These are phyloP conservation scores for Pammene aurita DNA, from an alignment of 2,888 invertebrate species.

Conservation along the genomic window DNA sequence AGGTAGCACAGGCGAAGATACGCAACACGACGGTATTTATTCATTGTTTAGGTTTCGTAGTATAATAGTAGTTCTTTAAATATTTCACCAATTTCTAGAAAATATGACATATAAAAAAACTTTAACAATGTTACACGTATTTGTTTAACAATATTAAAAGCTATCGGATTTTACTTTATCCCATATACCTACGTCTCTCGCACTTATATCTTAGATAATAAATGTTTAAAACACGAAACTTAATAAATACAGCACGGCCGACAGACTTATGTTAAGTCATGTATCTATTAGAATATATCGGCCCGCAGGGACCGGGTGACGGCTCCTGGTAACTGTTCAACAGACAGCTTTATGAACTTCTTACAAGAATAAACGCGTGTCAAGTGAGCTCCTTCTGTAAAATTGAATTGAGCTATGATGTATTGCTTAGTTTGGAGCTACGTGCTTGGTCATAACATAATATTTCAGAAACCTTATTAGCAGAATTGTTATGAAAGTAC, in stretches of 20 bases:
- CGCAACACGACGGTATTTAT: no score
- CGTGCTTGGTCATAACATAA: constrained; percentile 24
- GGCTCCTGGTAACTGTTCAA: constrained; percentile 22
- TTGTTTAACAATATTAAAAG: no score
- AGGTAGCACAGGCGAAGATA: no score
- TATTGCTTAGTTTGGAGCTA: constrained; percentile 13
- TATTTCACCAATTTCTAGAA: no score
- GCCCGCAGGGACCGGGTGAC: constrained; percentile 22
- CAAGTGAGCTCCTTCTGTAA: constrained; percentile 24
- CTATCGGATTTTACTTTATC: background rate
- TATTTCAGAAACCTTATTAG: background rate
- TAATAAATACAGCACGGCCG: constrained; percentile 3
- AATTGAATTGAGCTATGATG: constrained; percentile 32
- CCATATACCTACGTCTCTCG: background rate
- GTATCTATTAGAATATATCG: constrained; percentile 25
- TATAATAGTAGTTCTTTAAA: no score
- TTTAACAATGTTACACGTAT: no score
- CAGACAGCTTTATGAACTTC: constrained; percentile 43
- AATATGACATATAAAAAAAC: no score
- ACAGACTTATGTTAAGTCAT: constrained; percentile 25
- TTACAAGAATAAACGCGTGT: constrained; percentile 30
- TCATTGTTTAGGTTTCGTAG: no score
- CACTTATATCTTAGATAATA: constrained; percentile 9
- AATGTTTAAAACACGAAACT: background rate
- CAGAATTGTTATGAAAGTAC: no score